These are phyloP conservation scores for Pantelozetes paolii DNA, from an alignment of 2,888 invertebrate species.

Conservation along the genomic window DNA sequence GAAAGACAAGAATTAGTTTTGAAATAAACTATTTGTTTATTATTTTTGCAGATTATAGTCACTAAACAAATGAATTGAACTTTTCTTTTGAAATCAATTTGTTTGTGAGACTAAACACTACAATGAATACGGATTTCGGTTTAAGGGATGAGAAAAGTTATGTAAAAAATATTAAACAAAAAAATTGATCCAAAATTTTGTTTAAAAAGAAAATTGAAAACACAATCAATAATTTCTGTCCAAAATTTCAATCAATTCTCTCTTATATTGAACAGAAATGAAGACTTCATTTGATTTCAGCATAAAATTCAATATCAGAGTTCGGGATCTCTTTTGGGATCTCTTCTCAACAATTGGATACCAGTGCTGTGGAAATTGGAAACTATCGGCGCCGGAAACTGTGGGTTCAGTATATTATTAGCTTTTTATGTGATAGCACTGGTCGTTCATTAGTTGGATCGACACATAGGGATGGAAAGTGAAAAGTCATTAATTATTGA, in stretches of 20 bases:
- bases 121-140: not conserved
- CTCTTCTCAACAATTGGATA: conserved; percentile 1
- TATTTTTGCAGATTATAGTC: not conserved
- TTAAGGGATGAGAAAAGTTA: no score
- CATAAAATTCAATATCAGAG: not conserved
- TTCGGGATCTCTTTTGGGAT: conserved; percentile 1
- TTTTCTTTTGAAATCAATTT: no score
- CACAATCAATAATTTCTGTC: not conserved
- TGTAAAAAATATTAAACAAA: not conserved
- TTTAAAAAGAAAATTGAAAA: not conserved
- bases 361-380: conserved; percentile 11
- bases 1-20: not conserved
- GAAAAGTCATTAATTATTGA: conserved; percentile 11
- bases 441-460: not conserved
- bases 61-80: no score
- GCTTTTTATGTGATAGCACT: not conserved
- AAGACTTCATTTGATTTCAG: not conserved
- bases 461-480: not conserved
- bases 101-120: no score
- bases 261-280: not conserved
- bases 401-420: not conserved
- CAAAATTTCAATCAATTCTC: not conserved
- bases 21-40: not conserved
- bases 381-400: conserved; percentile 17
- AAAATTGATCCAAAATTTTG: no score